Evolutionary conservation across 2,113 vertebrate species (phyloP).

Genomic region (Dromas ardeola): DNA sequence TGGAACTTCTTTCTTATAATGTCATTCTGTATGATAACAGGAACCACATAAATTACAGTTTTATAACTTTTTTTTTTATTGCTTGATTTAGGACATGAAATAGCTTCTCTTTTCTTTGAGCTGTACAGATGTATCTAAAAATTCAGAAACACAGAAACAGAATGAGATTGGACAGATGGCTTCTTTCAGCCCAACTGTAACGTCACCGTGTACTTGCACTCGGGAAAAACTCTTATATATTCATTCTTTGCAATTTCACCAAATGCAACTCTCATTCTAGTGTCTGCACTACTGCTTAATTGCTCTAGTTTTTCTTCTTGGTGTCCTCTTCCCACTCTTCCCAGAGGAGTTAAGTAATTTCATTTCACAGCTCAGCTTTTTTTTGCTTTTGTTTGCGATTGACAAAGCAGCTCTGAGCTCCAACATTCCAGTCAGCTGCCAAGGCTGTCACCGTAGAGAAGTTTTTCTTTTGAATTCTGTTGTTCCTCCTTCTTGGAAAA

Average conservation of each 20-base stretch:
- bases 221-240: background rate
- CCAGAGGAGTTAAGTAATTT: background rate
- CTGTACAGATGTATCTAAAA: background rate
- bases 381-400: background rate
- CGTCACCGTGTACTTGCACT: background rate
- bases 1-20: background rate
- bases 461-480: slow-evolving; percentile 15
- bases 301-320: background rate
- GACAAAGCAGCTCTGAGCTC: slow-evolving; percentile 37
- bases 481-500: background rate
- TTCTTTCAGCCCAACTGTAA: background rate
- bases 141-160: background rate
- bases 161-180: background rate
- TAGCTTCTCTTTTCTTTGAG: background rate
- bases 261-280: background rate
- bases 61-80: background rate
- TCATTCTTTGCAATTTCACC: background rate
- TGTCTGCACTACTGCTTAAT: background rate
- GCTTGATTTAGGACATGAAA: background rate
- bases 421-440: slow-evolving; percentile 29
- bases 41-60: background rate
- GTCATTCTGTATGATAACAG: background rate
- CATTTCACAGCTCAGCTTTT: background rate
- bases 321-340: background rate
- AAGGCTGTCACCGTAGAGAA: slow-evolving; percentile 41